Conservation (phyloP, 2,888 invertebrate genomes). For the Tricholauxania praeusta region DNA sequence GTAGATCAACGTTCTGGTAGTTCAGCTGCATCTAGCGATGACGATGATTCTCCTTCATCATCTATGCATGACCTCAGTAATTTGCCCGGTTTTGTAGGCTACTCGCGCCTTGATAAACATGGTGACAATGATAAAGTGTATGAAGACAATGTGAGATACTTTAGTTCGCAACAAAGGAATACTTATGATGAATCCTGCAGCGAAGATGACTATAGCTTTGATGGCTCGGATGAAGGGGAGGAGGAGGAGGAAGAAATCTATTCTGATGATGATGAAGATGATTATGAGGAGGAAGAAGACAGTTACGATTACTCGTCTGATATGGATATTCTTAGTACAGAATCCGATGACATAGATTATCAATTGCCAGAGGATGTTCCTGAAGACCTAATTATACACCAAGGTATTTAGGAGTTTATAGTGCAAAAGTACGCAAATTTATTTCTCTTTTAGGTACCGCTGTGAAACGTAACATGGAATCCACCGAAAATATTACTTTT, state of each 20-base stretch:
- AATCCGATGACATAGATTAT: conserved; percentile 43
- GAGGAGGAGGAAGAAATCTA: conserved; percentile 34
- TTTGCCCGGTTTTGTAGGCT: not conserved
- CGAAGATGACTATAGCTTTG: conserved; percentile 8
- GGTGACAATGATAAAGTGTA: conserved; percentile 6
- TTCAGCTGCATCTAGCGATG: not conserved
- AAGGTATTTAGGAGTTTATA: conserved; percentile 42
- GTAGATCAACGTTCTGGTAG: not conserved
- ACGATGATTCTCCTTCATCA: conserved; percentile 11
- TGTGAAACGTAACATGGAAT: conserved; percentile 49
- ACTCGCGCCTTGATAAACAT: conserved; percentile 1
- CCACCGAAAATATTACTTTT: conserved; percentile 48
- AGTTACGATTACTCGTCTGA: conserved; percentile 31
- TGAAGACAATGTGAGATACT: not conserved
- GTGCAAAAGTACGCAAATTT: not conserved
- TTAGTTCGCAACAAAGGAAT: too few species aligned
- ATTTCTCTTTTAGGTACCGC: conserved; percentile 50
- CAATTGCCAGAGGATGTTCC: conserved; percentile 48
- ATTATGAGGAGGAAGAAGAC: conserved; percentile 43
- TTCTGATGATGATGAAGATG: conserved; percentile 41
- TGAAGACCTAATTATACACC: conserved; percentile 56
- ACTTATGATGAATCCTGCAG: not conserved
- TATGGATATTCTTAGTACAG: not conserved
- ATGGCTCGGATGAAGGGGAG: conserved; percentile 18
- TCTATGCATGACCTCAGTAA: not conserved